These are phyloP conservation scores for Nyctibius bracteatus DNA, from an alignment of 2,113 vertebrate species.

Conservation along the genomic window DNA sequence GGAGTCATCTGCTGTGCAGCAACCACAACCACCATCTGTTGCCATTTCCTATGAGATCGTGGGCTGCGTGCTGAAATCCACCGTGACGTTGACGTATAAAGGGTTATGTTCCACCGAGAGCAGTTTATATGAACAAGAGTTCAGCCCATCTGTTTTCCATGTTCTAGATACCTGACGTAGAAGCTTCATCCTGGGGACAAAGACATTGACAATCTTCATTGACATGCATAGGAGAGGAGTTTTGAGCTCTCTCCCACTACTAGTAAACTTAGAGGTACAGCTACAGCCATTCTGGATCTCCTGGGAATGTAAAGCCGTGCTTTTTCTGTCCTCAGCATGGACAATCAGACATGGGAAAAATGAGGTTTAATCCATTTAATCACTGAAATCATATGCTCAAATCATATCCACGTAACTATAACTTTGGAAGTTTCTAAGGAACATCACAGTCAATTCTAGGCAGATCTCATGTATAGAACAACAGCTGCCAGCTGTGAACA, in stretches of 20 bases:
- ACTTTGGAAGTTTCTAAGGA: background rate
- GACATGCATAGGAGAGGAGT: background rate
- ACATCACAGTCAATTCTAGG: background rate
- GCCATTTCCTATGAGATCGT: background rate
- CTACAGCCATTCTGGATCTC: background rate
- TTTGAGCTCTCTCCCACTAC: background rate
- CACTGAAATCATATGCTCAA: background rate
- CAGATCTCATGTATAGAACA: background rate
- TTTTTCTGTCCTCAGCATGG: background rate
- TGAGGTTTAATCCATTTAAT: background rate
- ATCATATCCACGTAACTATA: background rate
- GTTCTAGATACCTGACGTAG: slow-evolving; percentile 77
- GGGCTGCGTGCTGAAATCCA: slow-evolving; percentile 73
- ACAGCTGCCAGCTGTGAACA: background rate
- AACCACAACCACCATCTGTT: background rate
- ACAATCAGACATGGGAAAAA: background rate
- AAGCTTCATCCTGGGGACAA: slow-evolving; percentile 84
- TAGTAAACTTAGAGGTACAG: background rate
- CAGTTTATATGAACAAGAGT: slow-evolving; percentile 84
- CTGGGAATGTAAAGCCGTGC: background rate
- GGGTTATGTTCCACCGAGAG: slow-evolving; percentile 80
- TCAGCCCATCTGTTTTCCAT: slow-evolving; percentile 89
- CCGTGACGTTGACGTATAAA: slow-evolving; percentile 89
- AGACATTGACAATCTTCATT: background rate
- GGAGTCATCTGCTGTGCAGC: background rate